Conservation (phyloP, 2,113 vertebrate species). For the Eptatretus burgeri region DNA sequence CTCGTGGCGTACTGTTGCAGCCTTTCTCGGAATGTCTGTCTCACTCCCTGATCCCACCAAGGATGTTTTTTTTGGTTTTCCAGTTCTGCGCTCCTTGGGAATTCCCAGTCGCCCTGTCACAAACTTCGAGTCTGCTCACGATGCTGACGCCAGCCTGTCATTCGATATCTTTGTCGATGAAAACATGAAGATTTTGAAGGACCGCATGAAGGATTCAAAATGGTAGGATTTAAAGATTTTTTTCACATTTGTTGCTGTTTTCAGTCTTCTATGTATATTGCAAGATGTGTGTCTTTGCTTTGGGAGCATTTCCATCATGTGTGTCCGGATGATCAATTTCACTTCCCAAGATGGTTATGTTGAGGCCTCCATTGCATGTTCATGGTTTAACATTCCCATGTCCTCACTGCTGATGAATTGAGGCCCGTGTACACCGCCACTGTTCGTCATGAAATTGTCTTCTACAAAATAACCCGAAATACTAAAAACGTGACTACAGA, state of each 20-base stretch:
- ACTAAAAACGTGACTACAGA: no score
- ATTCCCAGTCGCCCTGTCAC: slow-evolving; percentile 56
- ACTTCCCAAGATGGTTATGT: not conserved
- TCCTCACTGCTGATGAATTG: not conserved
- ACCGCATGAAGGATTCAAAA: slow-evolving; percentile 45
- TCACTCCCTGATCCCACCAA: no score
- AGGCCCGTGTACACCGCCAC: no score
- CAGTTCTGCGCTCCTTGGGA: slow-evolving; percentile 64
- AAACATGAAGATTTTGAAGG: slow-evolving; percentile 28
- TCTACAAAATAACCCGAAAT: no score
- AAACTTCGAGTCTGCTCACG: slow-evolving; percentile 70
- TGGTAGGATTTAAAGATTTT: slow-evolving; percentile 27
- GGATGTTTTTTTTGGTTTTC: no score
- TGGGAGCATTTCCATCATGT: not conserved
- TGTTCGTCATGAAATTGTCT: no score
- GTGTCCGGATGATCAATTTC: not conserved
- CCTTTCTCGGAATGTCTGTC: no score
- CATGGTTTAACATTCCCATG: not conserved
- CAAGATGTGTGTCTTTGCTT: not conserved
- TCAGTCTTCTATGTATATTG: not conserved
- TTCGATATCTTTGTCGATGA: slow-evolving; percentile 51
- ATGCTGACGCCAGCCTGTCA: slow-evolving; percentile 60
- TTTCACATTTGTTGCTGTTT: not conserved
- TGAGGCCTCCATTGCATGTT: not conserved
- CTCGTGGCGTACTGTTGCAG: no score